Evolutionary conservation across 1,140 invertebrate genomes (phyloP), one percentile per base, ranked within the genome.

Genomic region (Drosophila sulfurigaster): DNA sequence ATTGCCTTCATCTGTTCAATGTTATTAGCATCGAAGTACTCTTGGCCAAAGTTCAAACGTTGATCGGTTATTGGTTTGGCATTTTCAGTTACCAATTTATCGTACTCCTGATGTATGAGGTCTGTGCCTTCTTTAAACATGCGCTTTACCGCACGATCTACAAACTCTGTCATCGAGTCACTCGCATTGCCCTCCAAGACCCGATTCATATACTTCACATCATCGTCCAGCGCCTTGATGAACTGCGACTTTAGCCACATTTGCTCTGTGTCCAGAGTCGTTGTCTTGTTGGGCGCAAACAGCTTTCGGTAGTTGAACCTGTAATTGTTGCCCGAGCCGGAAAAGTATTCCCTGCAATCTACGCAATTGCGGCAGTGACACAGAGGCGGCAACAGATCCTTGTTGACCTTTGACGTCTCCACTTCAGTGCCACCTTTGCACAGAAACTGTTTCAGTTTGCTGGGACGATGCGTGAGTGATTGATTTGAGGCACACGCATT

Each of bases 261-360:
- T 16, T 51, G 16, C n/a, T 82, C 56, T 1, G 56, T 62, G 25
- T 71, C 46, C 11, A 65, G 38, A 2, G 15, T n/a, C 5, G 52
- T 65, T 1, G 25, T 13, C 6, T 51, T 38, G 5, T 16, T 3
- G 0, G 59, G 28, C 3, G 51, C 63, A 28, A 87, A 87, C 0
- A 87, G 35, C 13, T 60, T 51, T 0, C 45, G 62, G 56, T 82
- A 87, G 49, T 87, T 74, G 30, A 87, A 88, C n/a, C 49, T 77
- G 16, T 52, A 38, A 0, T n/a, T 8, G 1, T 15, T 3, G 1
- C 32, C 46, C 0, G 25, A 7, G 5, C 3, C 1, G 4, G 74
- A 5, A 15, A 87, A 74, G 1, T 62, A 52, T 11, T 74, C 52
- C 6, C 13, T 32, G 13, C 45, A 62, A 5, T 46, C 35, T n/a